Base-by-base conservation (phyloP, 1,140 invertebrate genomes). In the Eriosoma lanigerum region DNA sequence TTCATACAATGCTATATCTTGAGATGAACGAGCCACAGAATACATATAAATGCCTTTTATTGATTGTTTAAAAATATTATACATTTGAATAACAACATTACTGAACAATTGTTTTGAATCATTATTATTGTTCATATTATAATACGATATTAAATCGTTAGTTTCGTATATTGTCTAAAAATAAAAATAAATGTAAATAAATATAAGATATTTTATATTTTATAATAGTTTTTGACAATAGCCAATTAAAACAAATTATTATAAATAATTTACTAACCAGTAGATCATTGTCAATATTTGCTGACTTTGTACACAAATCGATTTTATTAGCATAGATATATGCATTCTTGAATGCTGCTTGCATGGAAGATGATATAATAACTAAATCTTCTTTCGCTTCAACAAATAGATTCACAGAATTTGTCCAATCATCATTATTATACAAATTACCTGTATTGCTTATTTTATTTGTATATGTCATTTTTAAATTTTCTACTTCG, bases 231-330 rank as follows among this genome's bases (percentile, higher is more conserved):
- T 21, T n/a, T n/a, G n/a, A n/a, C n/a, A n/a, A n/a, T n/a, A n/a
- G n/a, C n/a, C n/a, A 44, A 66, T 21, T 46, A 3, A 26, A 17
- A 48, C 12, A 48, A 24, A 70, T 24, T 4, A 48, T 48, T 1
- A 50, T 17, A 48, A 50, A 70, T 50, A 68, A 32, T n/a, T 73
- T 52, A 38, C 72, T 38, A 32, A 75, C 72, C 72, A 75, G 21
- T 26, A 38, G 5, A 8, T 4, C 13, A 17, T 56, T 5, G n/a
- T 56, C 50, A 4, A 4, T 19, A 12, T 32, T 38, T n/a, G 29
- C 0, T 8, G 50, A 15, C 6, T 15, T 26, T 13, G 13, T n/a
- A 26, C 72, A 75, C 5, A 32, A 13, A 46, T 56, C 32, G 13
- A 75, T 56, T 21, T n/a, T n/a, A 26, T 15, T 38, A 15, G 50